These are phyloP conservation scores for Fringilla coelebs DNA, from an alignment of 2,797 vertebrate species.

Conservation along the genomic window DNA sequence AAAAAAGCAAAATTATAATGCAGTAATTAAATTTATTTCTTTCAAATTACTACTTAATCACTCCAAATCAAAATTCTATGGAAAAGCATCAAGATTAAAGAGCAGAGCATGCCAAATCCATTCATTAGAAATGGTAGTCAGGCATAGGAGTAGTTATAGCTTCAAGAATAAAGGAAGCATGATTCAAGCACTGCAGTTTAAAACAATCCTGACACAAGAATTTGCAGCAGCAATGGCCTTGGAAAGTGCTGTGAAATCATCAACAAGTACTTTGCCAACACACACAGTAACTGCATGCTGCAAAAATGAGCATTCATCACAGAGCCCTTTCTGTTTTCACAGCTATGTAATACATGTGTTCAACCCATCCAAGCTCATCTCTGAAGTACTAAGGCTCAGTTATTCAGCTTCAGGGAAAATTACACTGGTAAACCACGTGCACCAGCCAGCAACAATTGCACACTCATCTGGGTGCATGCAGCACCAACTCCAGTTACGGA, in stretches of 20 bases:
- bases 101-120: neutral
- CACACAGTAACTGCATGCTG: neutral
- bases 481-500: too few relatives aligned
- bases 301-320: neutral
- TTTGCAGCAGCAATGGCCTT: neutral
- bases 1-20: neutral
- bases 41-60: neutral
- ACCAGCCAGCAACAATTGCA: neutral
- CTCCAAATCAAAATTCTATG: neutral
- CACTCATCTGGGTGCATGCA: fast-evolving
- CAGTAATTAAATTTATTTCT: neutral
- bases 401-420: neutral
- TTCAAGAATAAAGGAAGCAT: neutral
- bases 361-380: neutral
- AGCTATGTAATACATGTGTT: neutral
- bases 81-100: neutral
- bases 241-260: neutral
- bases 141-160: neutral
- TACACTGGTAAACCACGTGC: fast-evolving
- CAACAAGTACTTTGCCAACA: neutral
- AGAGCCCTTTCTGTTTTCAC: neutral
- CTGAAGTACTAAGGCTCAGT: neutral
- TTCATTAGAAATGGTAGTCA: neutral
- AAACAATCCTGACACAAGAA: neutral
- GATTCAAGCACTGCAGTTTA: neutral